A percentile compares a stretch with the other conserved stretches of the same genome.
phyloP scores from a whole-genome alignment of 2,888 invertebrate genomes.

The Macrophya alboannulata region DNA sequence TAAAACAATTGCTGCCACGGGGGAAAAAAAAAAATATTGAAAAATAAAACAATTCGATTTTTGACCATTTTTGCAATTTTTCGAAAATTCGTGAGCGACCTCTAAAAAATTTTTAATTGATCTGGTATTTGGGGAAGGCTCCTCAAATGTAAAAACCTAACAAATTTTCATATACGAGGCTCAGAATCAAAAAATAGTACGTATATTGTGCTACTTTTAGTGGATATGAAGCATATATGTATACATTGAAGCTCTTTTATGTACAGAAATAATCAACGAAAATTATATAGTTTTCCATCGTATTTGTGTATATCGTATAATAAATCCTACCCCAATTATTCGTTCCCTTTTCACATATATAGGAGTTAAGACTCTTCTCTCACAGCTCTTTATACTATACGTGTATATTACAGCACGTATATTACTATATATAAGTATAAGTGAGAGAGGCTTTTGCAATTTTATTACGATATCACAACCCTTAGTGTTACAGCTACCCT shows the following conservation, averaged over 20 bases:
- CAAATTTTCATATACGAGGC: too few relatives aligned
- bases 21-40: too few relatives aligned
- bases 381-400: not conserved
- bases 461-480: conserved; percentile 4
- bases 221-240: too few relatives aligned
- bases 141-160: too few relatives aligned
- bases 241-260: not conserved
- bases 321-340: not conserved
- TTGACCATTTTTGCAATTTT: too few relatives aligned
- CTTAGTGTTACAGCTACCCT: not conserved
- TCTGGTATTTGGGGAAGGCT: too few relatives aligned
- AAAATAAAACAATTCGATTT: too few relatives aligned
- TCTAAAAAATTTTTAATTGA: too few relatives aligned
- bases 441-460: not conserved
- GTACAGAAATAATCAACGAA: not conserved
- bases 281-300: not conserved
- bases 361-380: not conserved
- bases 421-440: not conserved
- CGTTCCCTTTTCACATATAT: not conserved
- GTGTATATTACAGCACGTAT: not conserved
- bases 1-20: too few relatives aligned
- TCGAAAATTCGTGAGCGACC: too few relatives aligned
- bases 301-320: not conserved
- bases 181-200: too few relatives aligned
- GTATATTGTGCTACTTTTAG: too few relatives aligned